These are phyloP conservation scores for Ataeniobius toweri DNA, from an alignment of 2,797 vertebrate genomes.

Conservation along the genomic window DNA sequence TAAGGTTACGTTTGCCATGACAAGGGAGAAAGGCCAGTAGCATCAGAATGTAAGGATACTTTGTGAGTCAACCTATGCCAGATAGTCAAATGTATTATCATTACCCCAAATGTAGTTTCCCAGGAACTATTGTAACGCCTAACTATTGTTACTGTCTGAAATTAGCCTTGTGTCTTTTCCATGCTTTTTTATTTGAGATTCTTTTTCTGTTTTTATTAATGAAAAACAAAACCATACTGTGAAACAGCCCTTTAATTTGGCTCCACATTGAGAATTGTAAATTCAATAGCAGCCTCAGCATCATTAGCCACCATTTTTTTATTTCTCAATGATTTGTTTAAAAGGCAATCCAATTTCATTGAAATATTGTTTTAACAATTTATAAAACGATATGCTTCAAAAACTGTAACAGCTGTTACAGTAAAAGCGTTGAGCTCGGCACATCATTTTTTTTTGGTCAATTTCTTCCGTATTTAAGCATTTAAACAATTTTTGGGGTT, in stretches of 20 bases:
- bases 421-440: no score
- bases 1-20: background rate
- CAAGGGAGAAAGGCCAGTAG: background rate
- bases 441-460: background rate
- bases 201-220: background rate
- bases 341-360: no score
- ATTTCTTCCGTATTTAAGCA: background rate
- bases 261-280: background rate
- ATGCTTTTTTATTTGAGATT: background rate
- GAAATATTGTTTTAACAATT: background rate
- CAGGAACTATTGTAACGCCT: background rate
- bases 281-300: background rate
- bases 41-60: background rate
- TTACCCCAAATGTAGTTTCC: background rate
- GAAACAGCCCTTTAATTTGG: no score
- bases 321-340: background rate
- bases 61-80: background rate
- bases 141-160: background rate
- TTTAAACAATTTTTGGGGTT: background rate
- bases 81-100: background rate
- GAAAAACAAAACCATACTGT: background rate
- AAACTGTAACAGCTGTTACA: background rate
- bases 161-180: background rate
- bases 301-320: background rate
- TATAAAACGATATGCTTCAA: background rate